These are phyloP conservation scores for Euplagia quadripunctaria DNA, from an alignment of 2,888 invertebrate species.

Conservation along the genomic window DNA sequence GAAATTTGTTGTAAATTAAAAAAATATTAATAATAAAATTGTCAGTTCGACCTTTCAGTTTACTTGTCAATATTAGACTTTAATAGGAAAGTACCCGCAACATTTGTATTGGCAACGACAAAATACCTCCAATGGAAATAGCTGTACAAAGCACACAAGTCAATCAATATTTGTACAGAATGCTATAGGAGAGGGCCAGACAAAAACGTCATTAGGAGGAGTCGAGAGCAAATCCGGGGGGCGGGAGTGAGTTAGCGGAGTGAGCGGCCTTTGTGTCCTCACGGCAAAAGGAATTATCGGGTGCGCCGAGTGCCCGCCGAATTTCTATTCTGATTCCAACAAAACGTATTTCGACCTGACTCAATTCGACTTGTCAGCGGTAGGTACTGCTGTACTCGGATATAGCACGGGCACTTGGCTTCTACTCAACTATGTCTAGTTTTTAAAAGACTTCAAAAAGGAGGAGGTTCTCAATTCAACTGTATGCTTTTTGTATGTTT, in stretches of 20 bases:
- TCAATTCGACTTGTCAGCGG: conserved; percentile 48
- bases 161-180: conserved; percentile 64
- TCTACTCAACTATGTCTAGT: conserved; percentile 15
- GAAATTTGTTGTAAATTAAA: no score
- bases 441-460: neutral
- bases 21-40: neutral
- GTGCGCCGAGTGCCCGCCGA: conserved; percentile 52
- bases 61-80: conserved; percentile 2
- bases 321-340: conserved; percentile 57
- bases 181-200: conserved; percentile 57
- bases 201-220: conserved; percentile 70
- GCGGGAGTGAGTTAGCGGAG: conserved; percentile 32
- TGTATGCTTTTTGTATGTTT: no score
- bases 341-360: conserved; percentile 49
- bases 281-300: conserved; percentile 63
- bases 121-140: conserved; percentile 26
- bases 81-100: neutral
- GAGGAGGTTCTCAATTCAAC: no score
- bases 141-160: conserved; percentile 53
- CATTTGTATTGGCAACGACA: neutral
- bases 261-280: conserved; percentile 58
- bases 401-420: conserved; percentile 34
- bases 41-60: neutral
- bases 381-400: conserved; percentile 8
- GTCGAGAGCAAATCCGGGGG: conserved; percentile 62